Conservation (phyloP, 2,888 invertebrate genomes). For the Poecilus cupreus region DNA sequence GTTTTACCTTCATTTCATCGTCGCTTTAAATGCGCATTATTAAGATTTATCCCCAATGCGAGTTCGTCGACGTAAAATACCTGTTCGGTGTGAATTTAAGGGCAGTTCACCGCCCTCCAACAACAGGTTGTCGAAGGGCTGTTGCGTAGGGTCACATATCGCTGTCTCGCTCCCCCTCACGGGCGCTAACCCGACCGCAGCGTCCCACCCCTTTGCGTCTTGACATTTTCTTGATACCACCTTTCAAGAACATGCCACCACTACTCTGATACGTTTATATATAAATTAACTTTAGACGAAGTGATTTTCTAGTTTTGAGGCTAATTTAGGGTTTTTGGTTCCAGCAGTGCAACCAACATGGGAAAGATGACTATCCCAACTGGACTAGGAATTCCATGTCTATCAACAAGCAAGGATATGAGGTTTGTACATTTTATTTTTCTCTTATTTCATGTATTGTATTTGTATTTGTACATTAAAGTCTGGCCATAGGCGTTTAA, state of each 20-base stretch:
- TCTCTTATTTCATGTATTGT: constrained; percentile 65
- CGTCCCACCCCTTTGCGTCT: neutral
- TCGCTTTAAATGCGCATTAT: neutral
- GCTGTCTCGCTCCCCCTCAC: neutral
- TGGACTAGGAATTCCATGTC: constrained; percentile 75
- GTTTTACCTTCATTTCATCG: too few relatives aligned
- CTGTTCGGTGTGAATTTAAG: constrained; percentile 25
- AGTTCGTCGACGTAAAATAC: constrained; percentile 17
- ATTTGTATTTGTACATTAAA: too few relatives aligned
- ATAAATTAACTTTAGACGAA: neutral
- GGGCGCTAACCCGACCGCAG: too few relatives aligned
- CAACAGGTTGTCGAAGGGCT: constrained; percentile 46
- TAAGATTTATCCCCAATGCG: neutral
- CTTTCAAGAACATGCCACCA: neutral
- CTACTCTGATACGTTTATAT: neutral
- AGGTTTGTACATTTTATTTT: constrained; percentile 67
- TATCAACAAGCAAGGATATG: constrained; percentile 75
- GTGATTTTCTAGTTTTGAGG: neutral
- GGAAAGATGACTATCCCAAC: constrained; percentile 74
- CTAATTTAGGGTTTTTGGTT: constrained; percentile 64
- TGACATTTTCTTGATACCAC: constrained; percentile 1
- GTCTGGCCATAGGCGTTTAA: too few relatives aligned
- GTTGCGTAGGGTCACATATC: constrained; percentile 24
- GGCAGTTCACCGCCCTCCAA: neutral
- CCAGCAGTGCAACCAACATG: constrained; percentile 75